Evolutionary conservation across 2,888 invertebrate species (phyloP), one percentile per base, ranked within the genome.

Genomic region (Eurois occulta): DNA sequence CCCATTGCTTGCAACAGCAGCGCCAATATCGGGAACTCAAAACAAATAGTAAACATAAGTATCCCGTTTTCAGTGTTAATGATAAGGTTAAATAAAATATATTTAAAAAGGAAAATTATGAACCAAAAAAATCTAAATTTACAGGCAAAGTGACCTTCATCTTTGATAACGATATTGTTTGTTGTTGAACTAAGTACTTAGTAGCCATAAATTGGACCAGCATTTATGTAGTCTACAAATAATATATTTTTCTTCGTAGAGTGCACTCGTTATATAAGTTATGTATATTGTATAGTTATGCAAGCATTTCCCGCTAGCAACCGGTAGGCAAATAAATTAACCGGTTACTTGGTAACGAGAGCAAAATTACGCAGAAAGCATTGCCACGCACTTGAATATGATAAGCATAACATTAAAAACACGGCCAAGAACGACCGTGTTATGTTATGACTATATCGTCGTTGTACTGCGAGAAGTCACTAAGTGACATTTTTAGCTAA

Each of bases 311-410:
- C 75, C 62, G 10, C 35, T 60, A 38, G 38, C 28, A 74, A 74
- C 35, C 35, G 24, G 74, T 28, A 28, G 13, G 8, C 18, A 28
- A 46, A 74, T 46, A 46, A 60, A 73, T 74, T 46, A 75, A 46
- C 18, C 24, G 46, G 38, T 74, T 72, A 46, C 16, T 75, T 48
- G 46, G 75, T 58, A 62, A 75, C 38, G 32, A 75, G 75, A 75
- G 41, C 75, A 60, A 24, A 48, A 41, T 48, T 48, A 75, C 72
- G 43, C 32, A 74, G 32, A 71, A 71, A 55, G n/a, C 46, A n/a
- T n/a, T 69, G 28, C 62, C 62, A 41, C 21, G 41, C 41, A 71
- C 41, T 64, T 41, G 71, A 46, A 28, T 16, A 16, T 38, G 28
- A 21, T 35, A 48, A 13, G 8, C 28, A 35, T 72, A 28, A 28